Evolutionary conservation across 2,797 vertebrate genomes (phyloP).

Genomic region (Molossus alvarezi): DNA sequence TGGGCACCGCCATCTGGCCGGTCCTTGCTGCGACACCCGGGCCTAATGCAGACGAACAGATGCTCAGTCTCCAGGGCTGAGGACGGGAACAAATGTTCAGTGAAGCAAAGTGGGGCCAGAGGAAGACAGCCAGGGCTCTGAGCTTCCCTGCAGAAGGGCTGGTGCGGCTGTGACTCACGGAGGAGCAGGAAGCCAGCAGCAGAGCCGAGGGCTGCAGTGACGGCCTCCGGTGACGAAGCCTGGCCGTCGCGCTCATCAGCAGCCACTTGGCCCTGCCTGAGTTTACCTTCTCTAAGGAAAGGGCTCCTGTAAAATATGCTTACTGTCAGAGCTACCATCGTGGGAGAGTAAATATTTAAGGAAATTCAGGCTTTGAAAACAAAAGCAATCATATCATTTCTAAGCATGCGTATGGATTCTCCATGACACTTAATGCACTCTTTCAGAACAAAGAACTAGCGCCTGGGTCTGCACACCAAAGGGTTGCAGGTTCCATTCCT

Average conservation of each 20-base stretch:
- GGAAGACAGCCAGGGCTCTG: not conserved
- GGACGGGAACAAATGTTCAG: not conserved
- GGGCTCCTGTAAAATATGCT: not conserved
- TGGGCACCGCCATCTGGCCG: not conserved
- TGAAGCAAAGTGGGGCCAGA: not conserved
- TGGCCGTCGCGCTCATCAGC: not conserved
- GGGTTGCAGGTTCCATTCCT: too few relatives aligned
- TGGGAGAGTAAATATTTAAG: not conserved
- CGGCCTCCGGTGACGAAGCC: rapidly evolving
- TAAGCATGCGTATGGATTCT: not conserved
- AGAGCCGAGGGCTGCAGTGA: not conserved
- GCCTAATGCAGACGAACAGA: not conserved
- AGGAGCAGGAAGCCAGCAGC: not conserved
- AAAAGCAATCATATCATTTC: not conserved
- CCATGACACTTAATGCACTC: not conserved
- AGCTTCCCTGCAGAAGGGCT: not conserved
- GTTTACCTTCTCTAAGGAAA: not conserved
- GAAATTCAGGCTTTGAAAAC: not conserved
- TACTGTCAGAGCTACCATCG: not conserved
- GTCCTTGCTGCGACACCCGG: not conserved
- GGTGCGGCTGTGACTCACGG: not conserved
- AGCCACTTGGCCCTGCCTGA: not conserved
- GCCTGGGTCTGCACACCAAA: too few relatives aligned
- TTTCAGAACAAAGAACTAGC: not conserved
- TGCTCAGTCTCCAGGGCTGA: not conserved